Conservation (phyloP, 2,888 invertebrate species). For the Caenorhabditis sp. region DNA sequence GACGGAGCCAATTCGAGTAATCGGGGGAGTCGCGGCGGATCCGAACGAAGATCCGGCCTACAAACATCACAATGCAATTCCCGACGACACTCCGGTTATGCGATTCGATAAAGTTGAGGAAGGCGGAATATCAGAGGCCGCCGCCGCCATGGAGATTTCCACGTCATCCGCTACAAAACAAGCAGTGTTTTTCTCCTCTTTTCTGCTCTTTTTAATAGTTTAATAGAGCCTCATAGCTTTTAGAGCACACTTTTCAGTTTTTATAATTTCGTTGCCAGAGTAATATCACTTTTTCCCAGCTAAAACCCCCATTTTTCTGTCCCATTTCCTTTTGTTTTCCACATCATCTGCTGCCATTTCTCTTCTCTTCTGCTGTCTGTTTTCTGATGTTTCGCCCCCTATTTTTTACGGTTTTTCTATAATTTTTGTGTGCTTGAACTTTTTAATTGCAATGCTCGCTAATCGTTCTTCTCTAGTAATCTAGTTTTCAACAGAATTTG, state of each 20-base stretch:
- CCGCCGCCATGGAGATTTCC: constrained; percentile 14
- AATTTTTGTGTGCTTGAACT: not conserved
- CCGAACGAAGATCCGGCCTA: not conserved
- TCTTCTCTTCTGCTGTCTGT: not conserved
- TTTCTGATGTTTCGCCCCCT: not conserved
- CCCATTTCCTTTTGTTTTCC: not conserved
- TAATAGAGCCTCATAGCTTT: no score
- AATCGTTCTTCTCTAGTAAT: not conserved
- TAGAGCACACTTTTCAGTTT: no score
- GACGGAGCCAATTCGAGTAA: not conserved
- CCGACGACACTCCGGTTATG: constrained; percentile 25
- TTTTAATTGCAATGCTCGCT: no score
- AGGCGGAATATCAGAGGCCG: constrained; percentile 4
- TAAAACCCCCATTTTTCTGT: not conserved
- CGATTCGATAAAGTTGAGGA: constrained; percentile 41
- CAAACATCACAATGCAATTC: constrained; percentile 9
- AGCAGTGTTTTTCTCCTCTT: no score
- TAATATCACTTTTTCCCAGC: not conserved
- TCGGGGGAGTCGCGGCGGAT: not conserved
- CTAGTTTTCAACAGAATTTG: not conserved
- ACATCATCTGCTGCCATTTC: not conserved
- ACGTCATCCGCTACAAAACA: not conserved
- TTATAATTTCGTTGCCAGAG: not conserved
- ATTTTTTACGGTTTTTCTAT: not conserved
- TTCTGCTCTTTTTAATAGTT: no score